These are phyloP conservation scores for Ceyx melanurus DNA, from an alignment of 2,113 vertebrate species.

Conservation along the genomic window DNA sequence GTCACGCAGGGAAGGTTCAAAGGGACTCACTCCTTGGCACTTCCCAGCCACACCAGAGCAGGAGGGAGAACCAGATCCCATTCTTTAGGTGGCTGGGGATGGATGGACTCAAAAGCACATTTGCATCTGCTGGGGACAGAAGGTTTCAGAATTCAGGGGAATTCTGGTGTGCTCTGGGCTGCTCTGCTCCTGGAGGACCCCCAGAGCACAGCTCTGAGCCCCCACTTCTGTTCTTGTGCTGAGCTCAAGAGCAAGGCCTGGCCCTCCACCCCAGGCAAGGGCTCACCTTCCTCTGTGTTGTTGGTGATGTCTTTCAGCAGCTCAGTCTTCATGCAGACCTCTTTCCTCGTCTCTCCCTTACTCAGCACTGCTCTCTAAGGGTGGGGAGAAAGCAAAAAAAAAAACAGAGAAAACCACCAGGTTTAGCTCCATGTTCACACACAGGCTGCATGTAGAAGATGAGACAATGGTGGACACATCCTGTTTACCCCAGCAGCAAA, in stretches of 20 bases:
- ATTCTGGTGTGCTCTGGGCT: too few species aligned
- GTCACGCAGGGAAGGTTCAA: conserved; percentile 6
- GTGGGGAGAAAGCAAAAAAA: background rate
- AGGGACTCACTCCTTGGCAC: background rate
- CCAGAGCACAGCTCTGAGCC: background rate
- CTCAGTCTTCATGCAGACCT: conserved; percentile 76
- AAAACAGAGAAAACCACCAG: background rate
- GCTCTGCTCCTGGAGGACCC: background rate
- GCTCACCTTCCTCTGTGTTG: conserved; percentile 79
- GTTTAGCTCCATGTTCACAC: background rate
- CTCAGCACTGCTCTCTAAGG: conserved; percentile 66
- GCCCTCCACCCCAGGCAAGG: background rate
- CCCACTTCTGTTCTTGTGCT: background rate
- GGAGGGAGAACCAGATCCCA: background rate
- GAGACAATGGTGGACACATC: conserved; percentile 19
- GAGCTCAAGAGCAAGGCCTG: background rate
- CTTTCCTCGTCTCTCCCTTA: conserved; percentile 75
- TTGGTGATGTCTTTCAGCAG: conserved; percentile 77
- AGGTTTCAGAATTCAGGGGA: too few species aligned
- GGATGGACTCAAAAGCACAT: background rate
- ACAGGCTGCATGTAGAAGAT: background rate
- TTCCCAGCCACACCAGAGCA: background rate
- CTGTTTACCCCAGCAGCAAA: conserved; percentile 27
- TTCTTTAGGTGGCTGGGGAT: background rate
- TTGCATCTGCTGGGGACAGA: background rate